A percentile compares a stretch with the other conserved stretches of the same genome.
phyloP scores from a whole-genome alignment of 2,797 vertebrate species.

The Merluccius polli region DNA sequence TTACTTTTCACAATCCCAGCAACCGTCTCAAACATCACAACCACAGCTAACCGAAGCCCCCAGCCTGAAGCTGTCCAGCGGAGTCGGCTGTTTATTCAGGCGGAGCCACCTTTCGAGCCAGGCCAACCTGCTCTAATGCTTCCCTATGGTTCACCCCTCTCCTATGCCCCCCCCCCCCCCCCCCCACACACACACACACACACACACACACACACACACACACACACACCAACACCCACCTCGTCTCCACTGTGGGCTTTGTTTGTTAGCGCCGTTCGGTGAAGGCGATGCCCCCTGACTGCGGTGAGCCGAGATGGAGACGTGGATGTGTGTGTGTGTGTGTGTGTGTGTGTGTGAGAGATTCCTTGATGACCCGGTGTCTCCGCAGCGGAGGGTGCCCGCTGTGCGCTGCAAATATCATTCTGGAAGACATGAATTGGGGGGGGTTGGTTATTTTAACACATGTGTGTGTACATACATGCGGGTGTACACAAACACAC shows the following conservation, averaged over 20 bases:
- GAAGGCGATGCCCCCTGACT: not conserved
- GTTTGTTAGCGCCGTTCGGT: not conserved
- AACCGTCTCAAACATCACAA: not conserved
- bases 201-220: constrained; percentile 1
- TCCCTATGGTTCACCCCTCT: not conserved
- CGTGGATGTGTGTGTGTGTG: constrained; percentile 6
- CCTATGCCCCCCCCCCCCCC: not conserved
- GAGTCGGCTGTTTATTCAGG: constrained; percentile 3
- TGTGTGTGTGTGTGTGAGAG: constrained; percentile 9
- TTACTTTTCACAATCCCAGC: not conserved
- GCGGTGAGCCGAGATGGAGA: constrained; percentile 3
- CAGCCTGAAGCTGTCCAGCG: not conserved
- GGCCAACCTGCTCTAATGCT: not conserved
- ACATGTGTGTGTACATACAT: not conserved
- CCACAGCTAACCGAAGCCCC: no score
- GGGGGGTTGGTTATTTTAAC: not conserved
- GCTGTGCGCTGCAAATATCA: not conserved
- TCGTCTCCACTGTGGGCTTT: constrained; percentile 1
- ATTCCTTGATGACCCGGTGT: constrained; percentile 3
- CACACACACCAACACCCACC: constrained; percentile 9
- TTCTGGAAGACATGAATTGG: not conserved
- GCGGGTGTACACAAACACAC: not conserved
- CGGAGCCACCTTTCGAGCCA: not conserved
- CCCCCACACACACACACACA: not conserved
- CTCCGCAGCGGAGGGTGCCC: not conserved